phyloP scores from a whole-genome alignment of 2,113 vertebrate species.

The Sclerurus mexicanus region DNA sequence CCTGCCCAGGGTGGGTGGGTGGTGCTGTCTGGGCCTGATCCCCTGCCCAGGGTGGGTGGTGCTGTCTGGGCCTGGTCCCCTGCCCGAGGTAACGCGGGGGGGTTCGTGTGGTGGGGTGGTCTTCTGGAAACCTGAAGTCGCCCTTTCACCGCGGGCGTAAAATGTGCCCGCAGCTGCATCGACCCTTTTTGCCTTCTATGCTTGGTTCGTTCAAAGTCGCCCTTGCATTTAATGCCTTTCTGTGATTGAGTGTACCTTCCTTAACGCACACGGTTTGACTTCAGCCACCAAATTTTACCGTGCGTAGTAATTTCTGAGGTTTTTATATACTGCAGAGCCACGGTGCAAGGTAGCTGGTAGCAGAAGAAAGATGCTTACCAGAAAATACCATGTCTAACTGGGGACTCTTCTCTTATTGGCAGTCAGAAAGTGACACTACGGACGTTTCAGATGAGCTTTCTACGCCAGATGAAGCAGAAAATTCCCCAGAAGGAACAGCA shows the following conservation, averaged over 20 bases:
- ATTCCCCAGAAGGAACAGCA: not conserved
- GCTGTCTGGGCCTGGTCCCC: too few relatives aligned
- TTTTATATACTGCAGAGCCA: not conserved
- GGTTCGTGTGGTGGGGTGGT: too few relatives aligned
- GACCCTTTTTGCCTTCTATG: not conserved
- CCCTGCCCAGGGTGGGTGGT: too few relatives aligned
- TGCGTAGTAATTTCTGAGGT: not conserved
- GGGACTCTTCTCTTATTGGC: not conserved
- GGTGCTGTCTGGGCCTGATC: too few relatives aligned
- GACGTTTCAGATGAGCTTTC: not conserved
- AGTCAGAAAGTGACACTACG: conserved; percentile 5
- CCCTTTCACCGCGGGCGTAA: not conserved
- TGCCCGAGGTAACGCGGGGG: too few relatives aligned
- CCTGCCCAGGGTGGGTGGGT: too few relatives aligned
- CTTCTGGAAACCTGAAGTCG: not conserved
- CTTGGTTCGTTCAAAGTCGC: not conserved
- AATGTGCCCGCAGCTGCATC: not conserved
- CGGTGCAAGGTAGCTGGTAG: not conserved
- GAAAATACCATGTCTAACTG: not conserved
- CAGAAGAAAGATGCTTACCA: not conserved
- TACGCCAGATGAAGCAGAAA: not conserved
- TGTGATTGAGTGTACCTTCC: not conserved
- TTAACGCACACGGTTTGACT: not conserved
- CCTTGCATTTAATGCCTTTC: not conserved
- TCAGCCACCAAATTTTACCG: not conserved